Evolutionary conservation across 2,888 invertebrate genomes (phyloP).

Genomic region (Drosophila picticornis): DNA sequence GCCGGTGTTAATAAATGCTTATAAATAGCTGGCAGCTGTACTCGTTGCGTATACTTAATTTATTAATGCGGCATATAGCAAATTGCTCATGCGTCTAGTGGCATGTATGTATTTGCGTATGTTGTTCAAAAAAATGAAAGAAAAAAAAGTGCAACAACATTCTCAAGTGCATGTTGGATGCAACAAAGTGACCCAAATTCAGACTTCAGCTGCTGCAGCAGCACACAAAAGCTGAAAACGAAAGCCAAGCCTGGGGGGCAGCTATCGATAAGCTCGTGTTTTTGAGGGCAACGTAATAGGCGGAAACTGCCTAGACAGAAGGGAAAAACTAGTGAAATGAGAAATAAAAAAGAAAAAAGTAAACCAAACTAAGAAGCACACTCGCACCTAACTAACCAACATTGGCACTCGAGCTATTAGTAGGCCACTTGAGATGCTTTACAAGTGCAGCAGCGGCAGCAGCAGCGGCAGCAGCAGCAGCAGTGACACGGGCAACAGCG

Average conservation of each 20-base stretch:
- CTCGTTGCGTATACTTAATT: slow-evolving; percentile 57
- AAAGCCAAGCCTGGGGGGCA: slow-evolving; percentile 42
- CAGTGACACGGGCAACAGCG: slow-evolving; percentile 28
- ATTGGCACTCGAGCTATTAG: slow-evolving; percentile 72
- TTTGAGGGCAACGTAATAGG: slow-evolving; percentile 55
- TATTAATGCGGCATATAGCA: slow-evolving; percentile 21
- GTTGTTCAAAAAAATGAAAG: neutral
- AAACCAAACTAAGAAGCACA: slow-evolving; percentile 9
- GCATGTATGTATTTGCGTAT: neutral
- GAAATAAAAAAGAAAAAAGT: neutral
- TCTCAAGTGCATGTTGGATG: slow-evolving; percentile 28
- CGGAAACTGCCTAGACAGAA: slow-evolving; percentile 42
- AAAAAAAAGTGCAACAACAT: slow-evolving; percentile 7
- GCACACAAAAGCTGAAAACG: slow-evolving; percentile 48
- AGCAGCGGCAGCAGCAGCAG: slow-evolving; percentile 43
- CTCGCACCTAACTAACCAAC: slow-evolving; percentile 41
- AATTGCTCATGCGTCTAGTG: slow-evolving; percentile 48
- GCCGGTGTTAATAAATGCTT: neutral
- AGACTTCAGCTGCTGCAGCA: slow-evolving; percentile 5
- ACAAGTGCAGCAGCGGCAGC: slow-evolving; percentile 68
- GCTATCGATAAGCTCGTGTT: slow-evolving; percentile 45
- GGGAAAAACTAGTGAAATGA: slow-evolving; percentile 2
- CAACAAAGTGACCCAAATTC: slow-evolving; percentile 62
- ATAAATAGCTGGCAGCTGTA: slow-evolving; percentile 35
- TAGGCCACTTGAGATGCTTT: slow-evolving; percentile 73